Evolutionary conservation across 2,113 vertebrate species (phyloP).

Genomic region (Atherinomorus stipes): DNA sequence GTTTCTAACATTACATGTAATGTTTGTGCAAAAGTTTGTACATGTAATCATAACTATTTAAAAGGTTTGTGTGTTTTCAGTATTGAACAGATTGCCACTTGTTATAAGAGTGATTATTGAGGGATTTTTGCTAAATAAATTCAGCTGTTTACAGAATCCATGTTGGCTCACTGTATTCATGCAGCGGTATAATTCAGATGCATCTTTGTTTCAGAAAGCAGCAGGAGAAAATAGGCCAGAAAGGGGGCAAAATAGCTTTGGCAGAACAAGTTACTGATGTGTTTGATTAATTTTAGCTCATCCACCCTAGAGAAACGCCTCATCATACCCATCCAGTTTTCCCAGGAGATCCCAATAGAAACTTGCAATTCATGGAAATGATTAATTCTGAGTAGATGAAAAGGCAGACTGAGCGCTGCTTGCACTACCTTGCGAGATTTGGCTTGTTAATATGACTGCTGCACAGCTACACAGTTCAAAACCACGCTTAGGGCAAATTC

Average conservation of each 20-base stretch:
- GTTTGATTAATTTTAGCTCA: slow-evolving; percentile 72
- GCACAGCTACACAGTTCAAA: slow-evolving; percentile 52
- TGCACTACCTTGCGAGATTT: slow-evolving; percentile 32
- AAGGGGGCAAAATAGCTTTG: slow-evolving; percentile 36
- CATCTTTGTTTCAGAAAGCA: slow-evolving; percentile 36
- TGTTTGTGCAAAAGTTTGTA: slow-evolving; percentile 30
- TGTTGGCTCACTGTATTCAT: slow-evolving; percentile 30
- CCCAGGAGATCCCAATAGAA: slow-evolving; percentile 59
- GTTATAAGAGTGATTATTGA: slow-evolving; percentile 48
- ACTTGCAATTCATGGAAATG: slow-evolving; percentile 72
- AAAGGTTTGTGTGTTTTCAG: slow-evolving; percentile 54
- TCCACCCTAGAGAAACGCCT: slow-evolving; percentile 46
- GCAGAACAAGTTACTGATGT: slow-evolving; percentile 54
- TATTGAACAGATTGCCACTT: slow-evolving; percentile 42
- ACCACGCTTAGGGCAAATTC: slow-evolving; percentile 67
- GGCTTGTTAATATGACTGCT: slow-evolving; percentile 64
- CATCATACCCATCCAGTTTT: slow-evolving; percentile 47
- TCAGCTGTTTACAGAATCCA: slow-evolving; percentile 50
- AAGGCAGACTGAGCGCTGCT: slow-evolving; percentile 50
- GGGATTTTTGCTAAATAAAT: slow-evolving; percentile 69
- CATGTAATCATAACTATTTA: slow-evolving; percentile 35
- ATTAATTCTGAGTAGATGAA: slow-evolving; percentile 61
- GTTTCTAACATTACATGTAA: slow-evolving; percentile 30
- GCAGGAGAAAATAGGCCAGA: slow-evolving; percentile 40
- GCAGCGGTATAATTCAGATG: slow-evolving; percentile 9